phyloP scores from a whole-genome alignment of 2,113 vertebrate species.

The Ammodytes marinus region DNA sequence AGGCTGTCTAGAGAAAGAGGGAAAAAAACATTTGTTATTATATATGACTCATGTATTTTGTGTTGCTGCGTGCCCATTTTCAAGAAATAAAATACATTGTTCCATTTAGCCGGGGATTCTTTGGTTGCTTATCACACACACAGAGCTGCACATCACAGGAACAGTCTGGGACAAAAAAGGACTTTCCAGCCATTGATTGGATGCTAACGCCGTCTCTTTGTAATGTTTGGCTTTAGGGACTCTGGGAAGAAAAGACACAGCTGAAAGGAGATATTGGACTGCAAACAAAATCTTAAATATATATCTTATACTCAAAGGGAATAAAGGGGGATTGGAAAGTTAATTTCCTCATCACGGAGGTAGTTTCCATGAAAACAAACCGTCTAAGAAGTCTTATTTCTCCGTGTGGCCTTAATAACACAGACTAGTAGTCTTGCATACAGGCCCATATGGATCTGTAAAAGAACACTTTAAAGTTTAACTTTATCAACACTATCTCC shows the following conservation, averaged over 20 bases:
- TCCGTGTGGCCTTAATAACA: background rate
- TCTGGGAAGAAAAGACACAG: constrained; percentile 17
- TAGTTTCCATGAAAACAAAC: constrained; percentile 1
- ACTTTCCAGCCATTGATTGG: constrained; percentile 6
- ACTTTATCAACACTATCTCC: constrained; percentile 31
- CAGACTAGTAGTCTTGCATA: background rate
- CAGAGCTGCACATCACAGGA: constrained; percentile 30
- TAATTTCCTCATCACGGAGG: constrained; percentile 10
- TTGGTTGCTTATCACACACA: constrained; percentile 27
- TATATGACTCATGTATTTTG: background rate
- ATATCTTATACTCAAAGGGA: background rate
- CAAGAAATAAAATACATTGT: constrained; percentile 13
- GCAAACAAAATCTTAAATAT: constrained; percentile 13
- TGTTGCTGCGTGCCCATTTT: constrained; percentile 14
- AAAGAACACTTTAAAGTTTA: constrained; percentile 9
- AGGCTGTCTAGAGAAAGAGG: background rate
- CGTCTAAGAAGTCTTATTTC: background rate
- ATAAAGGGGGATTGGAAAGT: background rate
- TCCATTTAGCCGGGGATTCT: constrained; percentile 16
- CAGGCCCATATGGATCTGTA: background rate
- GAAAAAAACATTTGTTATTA: background rate
- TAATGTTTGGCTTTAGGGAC: constrained; percentile 20
- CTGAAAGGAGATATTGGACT: constrained; percentile 10
- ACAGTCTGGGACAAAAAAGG: constrained; percentile 42
- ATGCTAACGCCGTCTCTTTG: constrained; percentile 44